Evolutionary conservation across 2,888 invertebrate genomes (phyloP).

Genomic region (Limnephilus marmoratus): DNA sequence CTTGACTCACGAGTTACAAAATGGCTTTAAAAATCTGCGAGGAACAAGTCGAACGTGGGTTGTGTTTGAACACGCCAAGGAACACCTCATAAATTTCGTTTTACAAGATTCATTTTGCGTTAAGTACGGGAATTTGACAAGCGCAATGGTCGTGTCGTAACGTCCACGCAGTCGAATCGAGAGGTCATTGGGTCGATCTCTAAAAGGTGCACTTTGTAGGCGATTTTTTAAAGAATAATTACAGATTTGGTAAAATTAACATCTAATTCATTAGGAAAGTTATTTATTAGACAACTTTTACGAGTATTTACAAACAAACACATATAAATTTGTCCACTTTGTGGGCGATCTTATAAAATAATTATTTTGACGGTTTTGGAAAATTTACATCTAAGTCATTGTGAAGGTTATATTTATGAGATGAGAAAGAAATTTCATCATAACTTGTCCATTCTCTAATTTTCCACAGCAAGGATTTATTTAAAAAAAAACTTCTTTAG

Average conservation of each 20-base stretch:
- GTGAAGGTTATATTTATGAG: background rate
- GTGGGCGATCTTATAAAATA: background rate
- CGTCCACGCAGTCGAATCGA: background rate
- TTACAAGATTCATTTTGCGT: conserved; percentile 22
- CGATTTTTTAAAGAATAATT: background rate
- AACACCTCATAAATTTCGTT: conserved; percentile 30
- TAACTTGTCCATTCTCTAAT: too few relatives aligned
- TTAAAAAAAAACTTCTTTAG: background rate
- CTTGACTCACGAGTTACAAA: conserved; percentile 32
- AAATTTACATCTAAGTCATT: background rate
- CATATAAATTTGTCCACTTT: background rate
- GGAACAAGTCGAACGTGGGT: conserved; percentile 26
- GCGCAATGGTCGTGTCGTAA: conserved; percentile 4
- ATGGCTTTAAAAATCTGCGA: conserved; percentile 18
- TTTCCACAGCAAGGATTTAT: background rate
- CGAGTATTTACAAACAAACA: background rate
- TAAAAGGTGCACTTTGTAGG: background rate
- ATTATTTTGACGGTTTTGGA: background rate
- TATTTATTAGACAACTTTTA: background rate
- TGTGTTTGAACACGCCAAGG: conserved; percentile 27
- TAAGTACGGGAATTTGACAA: background rate
- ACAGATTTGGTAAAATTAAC: background rate
- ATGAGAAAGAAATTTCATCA: background rate
- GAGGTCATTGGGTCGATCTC: conserved; percentile 12
- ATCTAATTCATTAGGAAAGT: background rate